These are phyloP conservation scores for Selene dorsalis DNA, from an alignment of 2,797 vertebrate species.

Conservation along the genomic window DNA sequence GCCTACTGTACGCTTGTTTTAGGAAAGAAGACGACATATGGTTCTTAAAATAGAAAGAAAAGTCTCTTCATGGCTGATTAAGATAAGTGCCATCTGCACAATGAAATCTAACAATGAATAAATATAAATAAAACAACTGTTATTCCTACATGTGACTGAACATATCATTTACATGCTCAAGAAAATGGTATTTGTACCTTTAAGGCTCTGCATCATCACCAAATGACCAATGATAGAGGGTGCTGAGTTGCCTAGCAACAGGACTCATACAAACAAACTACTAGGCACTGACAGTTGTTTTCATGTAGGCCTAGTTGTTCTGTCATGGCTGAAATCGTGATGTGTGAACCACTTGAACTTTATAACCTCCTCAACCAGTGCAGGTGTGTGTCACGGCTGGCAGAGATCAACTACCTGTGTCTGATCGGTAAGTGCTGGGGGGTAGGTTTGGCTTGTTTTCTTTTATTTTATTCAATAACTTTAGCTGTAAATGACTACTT, in stretches of 20 bases:
- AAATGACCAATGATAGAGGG: constrained; percentile 44
- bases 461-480: neutral
- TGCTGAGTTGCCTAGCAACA: constrained; percentile 50
- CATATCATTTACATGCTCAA: neutral
- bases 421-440: constrained; percentile 84
- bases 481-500: neutral
- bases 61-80: no score
- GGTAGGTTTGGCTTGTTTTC: no score
- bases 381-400: constrained; percentile 76
- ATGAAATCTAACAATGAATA: no score
- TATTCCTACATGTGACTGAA: neutral
- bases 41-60: no score
- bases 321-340: constrained; percentile 78
- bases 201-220: constrained; percentile 31
- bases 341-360: constrained; percentile 85
- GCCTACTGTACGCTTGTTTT: no score
- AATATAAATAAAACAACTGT: neutral
- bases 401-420: constrained; percentile 88
- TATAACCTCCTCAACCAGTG: constrained; percentile 90
- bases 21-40: no score
- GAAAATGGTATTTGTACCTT: constrained; percentile 28
- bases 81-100: no score
- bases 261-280: constrained; percentile 20
- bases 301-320: no score
- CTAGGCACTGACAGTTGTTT: neutral